Percentiles rank a stretch among this genome's conserved stretches.
Evolutionary conservation across 2,113 vertebrate species (phyloP).

Genomic region (Colossoma macropomum): DNA sequence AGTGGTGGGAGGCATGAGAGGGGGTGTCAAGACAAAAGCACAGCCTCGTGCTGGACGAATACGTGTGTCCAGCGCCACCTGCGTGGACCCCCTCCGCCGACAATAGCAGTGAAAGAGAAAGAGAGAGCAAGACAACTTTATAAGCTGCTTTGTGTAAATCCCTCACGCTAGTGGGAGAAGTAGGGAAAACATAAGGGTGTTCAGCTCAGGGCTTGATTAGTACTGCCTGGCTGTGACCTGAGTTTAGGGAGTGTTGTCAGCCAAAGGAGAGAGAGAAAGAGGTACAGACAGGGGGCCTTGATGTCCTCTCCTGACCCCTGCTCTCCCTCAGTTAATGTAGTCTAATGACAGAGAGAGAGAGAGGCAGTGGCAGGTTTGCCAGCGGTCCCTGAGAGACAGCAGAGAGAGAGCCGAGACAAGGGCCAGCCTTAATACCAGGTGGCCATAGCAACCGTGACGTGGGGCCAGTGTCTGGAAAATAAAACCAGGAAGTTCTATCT

Average conservation of each 20-base stretch:
- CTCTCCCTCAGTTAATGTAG: background rate
- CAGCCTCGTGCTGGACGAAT: constrained; percentile 49
- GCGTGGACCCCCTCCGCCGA: background rate
- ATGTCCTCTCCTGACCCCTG: background rate
- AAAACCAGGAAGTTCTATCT: constrained; percentile 59
- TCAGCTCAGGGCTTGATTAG: constrained; percentile 34
- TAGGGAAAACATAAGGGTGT: background rate
- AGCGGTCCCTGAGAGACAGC: constrained; percentile 37
- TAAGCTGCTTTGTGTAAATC: constrained; percentile 54
- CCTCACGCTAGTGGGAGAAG: background rate
- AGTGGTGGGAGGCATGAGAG: constrained; percentile 35
- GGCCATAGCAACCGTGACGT: constrained; percentile 70
- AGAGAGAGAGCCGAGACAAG: constrained; percentile 31
- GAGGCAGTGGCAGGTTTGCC: constrained; percentile 47
- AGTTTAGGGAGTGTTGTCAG: background rate
- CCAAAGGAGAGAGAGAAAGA: background rate
- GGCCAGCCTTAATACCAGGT: constrained; percentile 65
- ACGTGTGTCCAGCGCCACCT: constrained; percentile 42
- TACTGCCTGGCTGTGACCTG: constrained; percentile 12
- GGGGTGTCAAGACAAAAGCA: constrained; percentile 1
- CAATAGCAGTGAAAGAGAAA: constrained; percentile 28
- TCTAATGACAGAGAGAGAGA: constrained; percentile 1
- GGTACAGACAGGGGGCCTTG: background rate
- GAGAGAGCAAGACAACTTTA: constrained; percentile 4
- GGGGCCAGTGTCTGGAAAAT: constrained; percentile 49